Evolutionary conservation across 2,797 vertebrate genomes (phyloP).

Genomic region (Tenualosa thibaudeaui): DNA sequence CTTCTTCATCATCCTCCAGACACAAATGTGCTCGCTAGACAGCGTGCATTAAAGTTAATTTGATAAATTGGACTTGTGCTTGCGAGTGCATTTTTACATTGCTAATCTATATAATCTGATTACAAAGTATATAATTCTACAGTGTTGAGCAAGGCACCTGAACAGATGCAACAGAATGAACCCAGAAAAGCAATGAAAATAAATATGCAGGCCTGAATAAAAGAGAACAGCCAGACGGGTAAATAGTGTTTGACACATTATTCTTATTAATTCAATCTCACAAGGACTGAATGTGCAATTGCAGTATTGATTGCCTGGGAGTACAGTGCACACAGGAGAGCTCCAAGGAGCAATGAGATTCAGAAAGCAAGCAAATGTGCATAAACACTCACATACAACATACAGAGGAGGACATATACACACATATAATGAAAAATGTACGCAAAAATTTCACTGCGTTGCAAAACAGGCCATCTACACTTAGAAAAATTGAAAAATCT

Average conservation of each 20-base stretch:
- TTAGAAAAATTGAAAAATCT: not conserved
- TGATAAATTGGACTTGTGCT: slow-evolving; percentile 9
- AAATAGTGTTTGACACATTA: not conserved
- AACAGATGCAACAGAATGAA: not conserved
- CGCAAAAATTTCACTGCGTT: too few species aligned
- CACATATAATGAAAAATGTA: not conserved
- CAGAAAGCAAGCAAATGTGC: not conserved
- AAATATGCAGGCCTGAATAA: not conserved
- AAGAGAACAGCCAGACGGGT: not conserved
- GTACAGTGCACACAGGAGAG: not conserved
- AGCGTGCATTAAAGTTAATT: not conserved
- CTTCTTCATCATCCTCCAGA: slow-evolving; percentile 6
- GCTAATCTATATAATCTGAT: slow-evolving; percentile 20
- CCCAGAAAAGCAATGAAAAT: slow-evolving; percentile 15
- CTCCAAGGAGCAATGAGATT: not conserved
- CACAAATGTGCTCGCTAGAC: not conserved
- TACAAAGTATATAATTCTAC: slow-evolving; percentile 5
- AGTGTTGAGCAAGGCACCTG: not conserved
- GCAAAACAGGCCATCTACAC: too few species aligned
- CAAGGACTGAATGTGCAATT: not conserved
- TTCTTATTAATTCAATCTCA: not conserved
- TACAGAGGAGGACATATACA: not conserved
- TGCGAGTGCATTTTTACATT: slow-evolving; percentile 12
- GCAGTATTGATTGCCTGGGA: not conserved
- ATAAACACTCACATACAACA: not conserved